Base-by-base conservation (phyloP, 1,140 invertebrate species). In the Drosophila yakuba region DNA sequence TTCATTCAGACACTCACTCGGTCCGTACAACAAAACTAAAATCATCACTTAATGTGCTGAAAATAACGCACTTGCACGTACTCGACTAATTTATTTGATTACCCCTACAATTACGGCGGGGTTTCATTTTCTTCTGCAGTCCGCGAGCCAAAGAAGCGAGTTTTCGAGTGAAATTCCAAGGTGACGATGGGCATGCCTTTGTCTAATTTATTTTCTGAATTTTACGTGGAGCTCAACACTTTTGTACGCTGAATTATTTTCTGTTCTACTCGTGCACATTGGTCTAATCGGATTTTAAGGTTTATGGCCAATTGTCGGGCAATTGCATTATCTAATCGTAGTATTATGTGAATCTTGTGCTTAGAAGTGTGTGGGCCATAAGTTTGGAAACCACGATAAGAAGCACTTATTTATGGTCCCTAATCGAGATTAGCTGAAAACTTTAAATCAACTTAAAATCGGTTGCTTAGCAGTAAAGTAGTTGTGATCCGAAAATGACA, bases 21-120 rank as follows among this genome's bases (percentile, higher is more conserved):
- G 43, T 59, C 54, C 25, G 50, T 47, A 39, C 45, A 75, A 75
- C 66, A 61, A 62, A 51, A 75, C 71, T 64, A 75, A 69, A 64
- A 68, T 73, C 75, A 69, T 62, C 79, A 79, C 76, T 82, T 76
- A 88, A 88, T 79, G 79, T 76, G 79, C 72, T 88, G 69, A 88
- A 83, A 82, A 79, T 88, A 88, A 88, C 83, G 74, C 83, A 79
- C 78, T 88, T 83, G 79, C 84, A 89, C 84, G 84, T 88, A 78
- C 79, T 88, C 66, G 55, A 71, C 84, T 89, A 88, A 88, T 88
- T 88, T 83, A 89, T 80, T 83, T 88, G 77, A 88, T 89, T 89
- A 68, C 76, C 58, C 64, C 69, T 59, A 73, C 83, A 86, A 86
- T 82, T 82, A 74, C 63, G 23, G 52, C 55, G 55, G 36, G 58